phyloP scores from a whole-genome alignment of 1,140 invertebrate species.

The Zelostemma sp. region DNA sequence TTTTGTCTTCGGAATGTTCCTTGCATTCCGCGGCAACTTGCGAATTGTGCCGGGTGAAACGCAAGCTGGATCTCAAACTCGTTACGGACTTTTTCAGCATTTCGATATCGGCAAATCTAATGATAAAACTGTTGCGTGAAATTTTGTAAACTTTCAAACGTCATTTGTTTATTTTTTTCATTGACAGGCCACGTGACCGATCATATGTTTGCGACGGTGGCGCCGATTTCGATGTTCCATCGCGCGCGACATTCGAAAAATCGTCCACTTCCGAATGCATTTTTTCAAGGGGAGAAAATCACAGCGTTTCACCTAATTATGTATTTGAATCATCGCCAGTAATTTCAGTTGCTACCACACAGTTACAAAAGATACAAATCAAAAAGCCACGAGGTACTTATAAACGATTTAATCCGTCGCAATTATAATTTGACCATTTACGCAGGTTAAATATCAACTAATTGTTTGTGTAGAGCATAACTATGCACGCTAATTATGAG shows the following conservation, averaged over 20 bases:
- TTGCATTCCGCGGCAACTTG: conserved; percentile 26
- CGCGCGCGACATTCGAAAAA: too few species aligned
- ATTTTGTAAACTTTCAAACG: too few species aligned
- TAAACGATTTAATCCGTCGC: neutral
- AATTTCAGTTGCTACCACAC: neutral
- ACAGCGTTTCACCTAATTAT: neutral
- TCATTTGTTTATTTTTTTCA: too few species aligned
- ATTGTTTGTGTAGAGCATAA: neutral
- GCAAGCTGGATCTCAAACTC: conserved; percentile 11
- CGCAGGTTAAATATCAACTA: neutral
- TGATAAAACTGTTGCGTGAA: too few species aligned
- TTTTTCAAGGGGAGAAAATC: too few species aligned
- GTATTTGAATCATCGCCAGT: conserved; percentile 3
- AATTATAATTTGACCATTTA: neutral
- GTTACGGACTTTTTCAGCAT: conserved; percentile 31
- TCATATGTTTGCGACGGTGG: too few species aligned
- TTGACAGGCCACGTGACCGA: too few species aligned
- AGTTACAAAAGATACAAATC: neutral
- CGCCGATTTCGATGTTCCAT: too few species aligned
- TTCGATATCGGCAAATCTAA: too few species aligned
- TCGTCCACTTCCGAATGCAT: too few species aligned
- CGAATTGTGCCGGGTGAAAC: conserved; percentile 14
- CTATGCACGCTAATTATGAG: conserved; percentile 34
- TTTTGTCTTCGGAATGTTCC: conserved; percentile 64
- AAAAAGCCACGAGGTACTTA: neutral